Base-by-base conservation (phyloP, 2,113 vertebrate genomes). In the Notiomystis cincta region DNA sequence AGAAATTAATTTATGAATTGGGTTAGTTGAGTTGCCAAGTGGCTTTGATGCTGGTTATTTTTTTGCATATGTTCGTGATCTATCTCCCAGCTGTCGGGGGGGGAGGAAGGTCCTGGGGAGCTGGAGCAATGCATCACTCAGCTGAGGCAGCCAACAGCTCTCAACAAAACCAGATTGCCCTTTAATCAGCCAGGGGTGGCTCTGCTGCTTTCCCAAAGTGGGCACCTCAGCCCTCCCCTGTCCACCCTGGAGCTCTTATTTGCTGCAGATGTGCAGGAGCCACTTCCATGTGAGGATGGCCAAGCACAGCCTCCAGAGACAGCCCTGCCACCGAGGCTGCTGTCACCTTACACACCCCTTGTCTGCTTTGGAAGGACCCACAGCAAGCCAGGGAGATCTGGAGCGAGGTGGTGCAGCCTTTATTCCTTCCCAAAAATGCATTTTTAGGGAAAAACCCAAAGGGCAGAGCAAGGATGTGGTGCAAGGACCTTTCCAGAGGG, bases 11-110 rank as follows among this genome's bases (percentile, higher is more conserved):
- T 89, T 95, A 92, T 94, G 96, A 33, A 93, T 88, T 2, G 53
- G 82, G 92, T 88, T 82, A 37, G 64, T 2, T 12, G 47, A 67
- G 82, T 51, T 95, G 96, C 96, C 96, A 96, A 94, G 93, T 53
- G 40, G 85, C 93, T 97, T 95, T 96, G 96, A 94, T 96, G 92
- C 90, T 22, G 48, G 75, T 82, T 86, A 47, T 58, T 77, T 83
- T 88, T 87, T 95, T 90, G 88, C 88, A 21, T 86, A 14, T 78
- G 90, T 50, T 89, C 58, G 1, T 92, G 96, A 97, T 92, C 76
- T 88, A 88, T 92, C 47, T 87, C 88, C 33, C 96, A 96, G 96
- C 96, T 97, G 96, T 90, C 37, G 3, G 78, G 9, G 82, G n/a
- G 67, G 82, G 82, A 62, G 79, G 92, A 75, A 80, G 82, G 89